phyloP scores from a whole-genome alignment of 1,140 invertebrate species.

The Drosophila guanche region DNA sequence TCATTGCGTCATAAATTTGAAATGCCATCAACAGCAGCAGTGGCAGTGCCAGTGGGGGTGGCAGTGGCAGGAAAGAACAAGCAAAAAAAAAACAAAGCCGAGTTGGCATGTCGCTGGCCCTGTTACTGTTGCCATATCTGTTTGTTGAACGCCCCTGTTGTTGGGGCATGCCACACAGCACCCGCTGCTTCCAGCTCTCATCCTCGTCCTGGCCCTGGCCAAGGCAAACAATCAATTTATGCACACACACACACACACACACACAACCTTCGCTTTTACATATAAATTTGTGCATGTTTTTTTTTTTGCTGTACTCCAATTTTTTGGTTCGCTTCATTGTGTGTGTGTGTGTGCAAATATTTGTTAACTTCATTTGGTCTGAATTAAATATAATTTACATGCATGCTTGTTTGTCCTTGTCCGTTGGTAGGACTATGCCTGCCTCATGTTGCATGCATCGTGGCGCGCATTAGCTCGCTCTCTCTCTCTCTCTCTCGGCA shows the following conservation, averaged over 20 bases:
- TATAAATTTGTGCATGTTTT: slow-evolving; percentile 28
- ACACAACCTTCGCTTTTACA: slow-evolving; percentile 46
- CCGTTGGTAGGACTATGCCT: background rate
- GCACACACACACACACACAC: slow-evolving; percentile 42
- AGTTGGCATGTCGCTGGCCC: slow-evolving; percentile 32
- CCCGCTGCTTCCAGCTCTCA: slow-evolving; percentile 20
- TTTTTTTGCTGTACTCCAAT: slow-evolving; percentile 13
- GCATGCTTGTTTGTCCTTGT: slow-evolving; percentile 64
- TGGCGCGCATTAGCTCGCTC: slow-evolving; percentile 54
- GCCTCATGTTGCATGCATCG: slow-evolving; percentile 45
- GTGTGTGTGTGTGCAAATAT: slow-evolving; percentile 55
- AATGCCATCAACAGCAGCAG: slow-evolving; percentile 46
- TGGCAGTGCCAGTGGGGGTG: too few relatives aligned
- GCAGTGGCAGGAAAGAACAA: background rate
- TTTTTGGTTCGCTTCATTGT: background rate
- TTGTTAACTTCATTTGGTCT: slow-evolving; percentile 80
- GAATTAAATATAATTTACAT: slow-evolving; percentile 82
- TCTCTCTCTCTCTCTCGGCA: background rate
- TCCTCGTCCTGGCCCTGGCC: slow-evolving; percentile 9
- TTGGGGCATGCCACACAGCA: background rate
- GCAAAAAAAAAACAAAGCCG: slow-evolving; percentile 13
- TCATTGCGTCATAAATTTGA: slow-evolving; percentile 69
- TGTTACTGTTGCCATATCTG: slow-evolving; percentile 17
- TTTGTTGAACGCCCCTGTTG: slow-evolving; percentile 1
- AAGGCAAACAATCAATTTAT: slow-evolving; percentile 74